phyloP scores from a whole-genome alignment of 2,113 vertebrate genomes.

The Tyto alba region DNA sequence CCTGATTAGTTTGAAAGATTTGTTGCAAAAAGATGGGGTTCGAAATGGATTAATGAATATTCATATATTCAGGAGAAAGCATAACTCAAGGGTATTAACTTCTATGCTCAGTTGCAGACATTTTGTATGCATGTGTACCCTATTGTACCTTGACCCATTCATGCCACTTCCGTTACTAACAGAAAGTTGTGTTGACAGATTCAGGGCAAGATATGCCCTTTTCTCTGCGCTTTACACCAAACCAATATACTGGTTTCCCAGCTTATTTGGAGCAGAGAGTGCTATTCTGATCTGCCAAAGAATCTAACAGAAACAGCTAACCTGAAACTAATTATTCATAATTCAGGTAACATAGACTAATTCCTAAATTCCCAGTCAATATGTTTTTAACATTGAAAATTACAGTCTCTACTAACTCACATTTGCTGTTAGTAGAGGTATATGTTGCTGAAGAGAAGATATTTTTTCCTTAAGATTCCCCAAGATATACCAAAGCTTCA shows the following conservation, averaged over 20 bases:
- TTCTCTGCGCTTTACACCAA: background rate
- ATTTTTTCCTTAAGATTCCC: background rate
- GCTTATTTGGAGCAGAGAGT: background rate
- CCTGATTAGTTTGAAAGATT: background rate
- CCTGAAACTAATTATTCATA: background rate
- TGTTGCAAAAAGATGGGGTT: background rate
- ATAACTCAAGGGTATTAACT: background rate
- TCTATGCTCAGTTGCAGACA: background rate
- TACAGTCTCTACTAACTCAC: background rate
- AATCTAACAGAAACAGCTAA: background rate
- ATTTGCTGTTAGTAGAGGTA: background rate
- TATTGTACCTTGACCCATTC: background rate
- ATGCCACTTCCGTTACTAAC: background rate
- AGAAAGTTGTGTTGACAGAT: background rate
- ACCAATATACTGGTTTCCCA: background rate
- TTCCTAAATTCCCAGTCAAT: background rate
- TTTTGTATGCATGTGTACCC: background rate
- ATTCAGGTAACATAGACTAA: background rate
- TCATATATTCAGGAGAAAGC: background rate
- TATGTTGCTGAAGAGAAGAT: background rate
- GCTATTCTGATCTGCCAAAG: background rate
- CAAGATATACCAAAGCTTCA: background rate
- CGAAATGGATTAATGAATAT: background rate
- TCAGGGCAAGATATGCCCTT: background rate
- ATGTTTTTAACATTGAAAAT: background rate